phyloP scores from a whole-genome alignment of 2,113 vertebrate species.

The Macrotis lagotis region DNA sequence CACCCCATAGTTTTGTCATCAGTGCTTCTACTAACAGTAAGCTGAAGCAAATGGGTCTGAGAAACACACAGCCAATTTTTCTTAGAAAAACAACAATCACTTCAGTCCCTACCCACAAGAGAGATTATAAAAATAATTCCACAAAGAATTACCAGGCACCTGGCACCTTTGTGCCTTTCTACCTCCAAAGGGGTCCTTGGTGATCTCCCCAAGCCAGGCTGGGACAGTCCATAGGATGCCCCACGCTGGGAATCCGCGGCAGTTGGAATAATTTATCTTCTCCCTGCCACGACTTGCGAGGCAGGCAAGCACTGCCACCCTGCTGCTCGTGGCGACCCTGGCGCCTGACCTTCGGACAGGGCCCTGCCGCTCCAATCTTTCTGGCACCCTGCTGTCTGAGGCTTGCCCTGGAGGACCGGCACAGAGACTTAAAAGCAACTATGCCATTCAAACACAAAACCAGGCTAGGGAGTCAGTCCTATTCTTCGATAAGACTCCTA shows the following conservation, averaged over 20 bases:
- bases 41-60: slow-evolving; percentile 35
- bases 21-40: slow-evolving; percentile 18
- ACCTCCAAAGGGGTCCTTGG: slow-evolving; percentile 8
- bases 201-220: neutral
- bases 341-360: neutral
- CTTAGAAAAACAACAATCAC: neutral
- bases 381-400: neutral
- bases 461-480: no score
- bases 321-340: no score
- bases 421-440: no score
- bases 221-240: neutral
- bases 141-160: neutral
- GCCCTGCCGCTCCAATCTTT: neutral
- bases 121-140: neutral
- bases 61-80: slow-evolving; percentile 30
- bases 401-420: slow-evolving; percentile 17
- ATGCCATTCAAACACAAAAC: neutral
- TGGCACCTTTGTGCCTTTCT: slow-evolving; percentile 3
- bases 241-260: no score
- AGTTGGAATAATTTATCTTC: neutral
- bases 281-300: neutral
- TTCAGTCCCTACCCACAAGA: neutral
- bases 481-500: no score
- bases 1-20: neutral
- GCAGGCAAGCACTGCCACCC: neutral